These are phyloP conservation scores for Halictus quadricinctus DNA, from an alignment of 2,888 invertebrate species.

Conservation along the genomic window DNA sequence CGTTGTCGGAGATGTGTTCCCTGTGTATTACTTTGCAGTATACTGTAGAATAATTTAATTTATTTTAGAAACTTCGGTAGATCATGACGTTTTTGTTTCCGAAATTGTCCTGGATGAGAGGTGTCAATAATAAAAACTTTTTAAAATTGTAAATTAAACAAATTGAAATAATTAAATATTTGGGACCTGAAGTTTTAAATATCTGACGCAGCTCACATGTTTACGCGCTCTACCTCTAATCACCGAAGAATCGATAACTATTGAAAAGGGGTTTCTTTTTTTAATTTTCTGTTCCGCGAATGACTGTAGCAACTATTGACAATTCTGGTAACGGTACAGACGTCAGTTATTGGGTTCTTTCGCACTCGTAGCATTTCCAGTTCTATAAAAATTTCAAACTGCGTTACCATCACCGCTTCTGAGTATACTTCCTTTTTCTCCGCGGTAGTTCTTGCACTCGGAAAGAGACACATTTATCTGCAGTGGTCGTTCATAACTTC, in stretches of 20 bases:
- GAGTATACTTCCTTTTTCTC: background rate
- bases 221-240: background rate
- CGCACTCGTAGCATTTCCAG: background rate
- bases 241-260: background rate
- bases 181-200: background rate
- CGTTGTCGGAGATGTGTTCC: no score
- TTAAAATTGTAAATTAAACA: no score
- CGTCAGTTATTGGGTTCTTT: background rate
- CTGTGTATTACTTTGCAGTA: no score
- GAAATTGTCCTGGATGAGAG: no score
- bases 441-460: background rate
- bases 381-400: slow-evolving; percentile 6
- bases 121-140: no score
- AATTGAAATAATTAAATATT: no score
- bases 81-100: no score
- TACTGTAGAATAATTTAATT: no score
- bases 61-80: no score
- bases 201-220: background rate
- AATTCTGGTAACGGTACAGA: background rate
- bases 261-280: background rate
- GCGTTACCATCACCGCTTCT: background rate
- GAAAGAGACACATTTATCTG: background rate
- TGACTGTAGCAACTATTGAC: background rate
- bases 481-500: background rate
- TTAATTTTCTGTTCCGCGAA: background rate